Percentiles rank a stretch among this genome's conserved stretches.
These are phyloP conservation scores for Gallinago solitaria DNA, from an alignment of 2,797 vertebrate species.

Conservation along the genomic window DNA sequence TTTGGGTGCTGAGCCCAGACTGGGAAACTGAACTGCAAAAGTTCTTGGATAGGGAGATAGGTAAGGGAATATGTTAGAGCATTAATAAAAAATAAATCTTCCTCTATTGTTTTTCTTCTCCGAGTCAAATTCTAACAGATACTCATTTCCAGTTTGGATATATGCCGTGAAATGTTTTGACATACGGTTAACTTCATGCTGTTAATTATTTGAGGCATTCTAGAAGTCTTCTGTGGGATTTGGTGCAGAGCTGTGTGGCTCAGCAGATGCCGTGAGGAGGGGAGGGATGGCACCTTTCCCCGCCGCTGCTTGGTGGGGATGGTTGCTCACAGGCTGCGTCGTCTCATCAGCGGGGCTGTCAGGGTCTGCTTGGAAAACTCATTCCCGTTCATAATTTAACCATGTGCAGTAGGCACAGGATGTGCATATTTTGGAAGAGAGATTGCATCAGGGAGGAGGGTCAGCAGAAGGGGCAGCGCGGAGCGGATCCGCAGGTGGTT, in stretches of 20 bases:
- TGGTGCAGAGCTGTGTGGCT: background rate
- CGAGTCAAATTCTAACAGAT: background rate
- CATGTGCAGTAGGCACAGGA: background rate
- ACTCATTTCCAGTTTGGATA: background rate
- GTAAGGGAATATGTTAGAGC: background rate
- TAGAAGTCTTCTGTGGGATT: background rate
- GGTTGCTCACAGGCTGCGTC: background rate
- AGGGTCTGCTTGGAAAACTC: background rate
- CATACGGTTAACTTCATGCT: background rate
- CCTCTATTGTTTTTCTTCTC: slow-evolving; percentile 15
- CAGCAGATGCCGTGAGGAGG: background rate
- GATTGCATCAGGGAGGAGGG: background rate
- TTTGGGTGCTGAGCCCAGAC: background rate
- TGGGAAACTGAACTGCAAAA: background rate
- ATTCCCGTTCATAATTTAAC: fast-evolving
- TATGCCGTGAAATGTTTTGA: background rate
- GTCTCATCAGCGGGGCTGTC: background rate
- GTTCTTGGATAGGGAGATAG: background rate
- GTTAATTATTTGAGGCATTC: background rate
- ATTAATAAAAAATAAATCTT: background rate
- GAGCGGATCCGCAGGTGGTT: background rate
- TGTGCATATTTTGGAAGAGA: background rate
- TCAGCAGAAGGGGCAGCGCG: background rate
- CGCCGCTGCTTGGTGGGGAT: background rate
- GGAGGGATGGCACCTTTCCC: background rate